A percentile compares a stretch with the other conserved stretches of the same genome.
Evolutionary conservation across 37 sponge, comb jelly and placozoan species (phyloP).

Genomic region (Axinella damicornis): DNA sequence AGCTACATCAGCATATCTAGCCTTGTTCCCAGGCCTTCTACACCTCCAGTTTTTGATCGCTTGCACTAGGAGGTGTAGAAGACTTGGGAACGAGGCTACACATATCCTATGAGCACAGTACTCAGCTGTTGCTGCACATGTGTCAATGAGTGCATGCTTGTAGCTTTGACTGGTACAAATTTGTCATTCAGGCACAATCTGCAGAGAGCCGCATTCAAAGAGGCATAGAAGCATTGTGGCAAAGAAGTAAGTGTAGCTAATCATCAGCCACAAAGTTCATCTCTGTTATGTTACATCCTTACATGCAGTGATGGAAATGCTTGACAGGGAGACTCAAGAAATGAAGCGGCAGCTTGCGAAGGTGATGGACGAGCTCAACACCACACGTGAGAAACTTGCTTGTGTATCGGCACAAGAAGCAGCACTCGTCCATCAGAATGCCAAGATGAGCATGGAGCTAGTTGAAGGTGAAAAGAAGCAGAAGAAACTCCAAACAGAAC

Average conservation of each 20-base stretch:
- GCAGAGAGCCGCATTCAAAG: slow-evolving; percentile 45
- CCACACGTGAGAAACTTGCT: slow-evolving; percentile 13
- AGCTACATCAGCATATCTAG: too few relatives aligned
- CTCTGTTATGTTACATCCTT: neutral
- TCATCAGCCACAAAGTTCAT: too few relatives aligned
- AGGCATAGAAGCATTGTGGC: slow-evolving; percentile 51
- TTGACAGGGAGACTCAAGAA: slow-evolving; percentile 25
- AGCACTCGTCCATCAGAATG: slow-evolving; percentile 56
- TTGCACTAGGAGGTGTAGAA: too few relatives aligned
- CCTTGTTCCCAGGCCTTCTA: too few relatives aligned
- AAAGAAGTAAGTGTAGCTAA: slow-evolving; percentile 61
- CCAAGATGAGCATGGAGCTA: slow-evolving; percentile 34
- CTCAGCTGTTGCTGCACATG: too few relatives aligned
- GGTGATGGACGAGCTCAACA: slow-evolving; percentile 9
- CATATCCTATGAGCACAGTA: too few relatives aligned
- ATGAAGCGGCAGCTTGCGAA: neutral
- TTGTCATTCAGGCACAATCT: slow-evolving; percentile 28
- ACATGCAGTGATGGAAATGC: slow-evolving; percentile 55
- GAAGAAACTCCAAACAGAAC: slow-evolving; percentile 1
- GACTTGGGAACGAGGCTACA: too few relatives aligned
- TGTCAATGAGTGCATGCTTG: neutral
- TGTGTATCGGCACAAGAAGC: slow-evolving; percentile 16
- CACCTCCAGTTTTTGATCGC: too few relatives aligned
- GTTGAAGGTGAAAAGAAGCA: slow-evolving; percentile 29
- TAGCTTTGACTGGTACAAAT: too few relatives aligned